Conservation (phyloP, 2,888 invertebrate species). For the Cylindroiulus punctatus region DNA sequence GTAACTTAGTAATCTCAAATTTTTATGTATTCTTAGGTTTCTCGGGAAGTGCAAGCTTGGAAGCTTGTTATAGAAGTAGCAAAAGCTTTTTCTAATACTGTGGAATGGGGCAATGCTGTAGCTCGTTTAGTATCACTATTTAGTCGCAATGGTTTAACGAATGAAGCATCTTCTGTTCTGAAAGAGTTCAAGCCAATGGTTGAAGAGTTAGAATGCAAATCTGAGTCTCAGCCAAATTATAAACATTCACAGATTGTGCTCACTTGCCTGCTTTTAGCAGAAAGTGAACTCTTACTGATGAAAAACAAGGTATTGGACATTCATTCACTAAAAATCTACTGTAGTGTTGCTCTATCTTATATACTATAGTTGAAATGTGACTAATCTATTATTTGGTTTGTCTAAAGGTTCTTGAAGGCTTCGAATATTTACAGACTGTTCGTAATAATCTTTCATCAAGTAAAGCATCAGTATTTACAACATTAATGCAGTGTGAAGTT, state of each 20-base stretch:
- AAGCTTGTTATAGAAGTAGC: conserved; percentile 19
- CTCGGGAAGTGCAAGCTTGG: conserved; percentile 47
- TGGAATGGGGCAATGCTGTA: neutral
- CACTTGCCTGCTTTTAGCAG: neutral
- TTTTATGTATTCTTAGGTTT: neutral
- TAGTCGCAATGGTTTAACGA: neutral
- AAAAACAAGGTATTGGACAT: neutral
- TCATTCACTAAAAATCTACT: neutral
- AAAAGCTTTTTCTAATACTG: neutral
- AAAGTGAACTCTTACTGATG: conserved; percentile 49
- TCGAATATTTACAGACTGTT: neutral
- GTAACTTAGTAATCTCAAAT: neutral
- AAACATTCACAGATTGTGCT: neutral
- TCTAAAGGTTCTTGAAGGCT: conserved; percentile 17
- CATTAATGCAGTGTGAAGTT: neutral
- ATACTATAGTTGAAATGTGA: neutral
- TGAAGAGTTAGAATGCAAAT: conserved; percentile 21
- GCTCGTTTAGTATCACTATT: conserved; percentile 16
- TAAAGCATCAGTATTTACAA: neutral
- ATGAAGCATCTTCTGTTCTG: conserved; percentile 2
- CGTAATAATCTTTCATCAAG: neutral
- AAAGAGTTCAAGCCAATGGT: neutral
- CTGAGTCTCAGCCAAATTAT: neutral
- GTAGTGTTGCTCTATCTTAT: neutral
- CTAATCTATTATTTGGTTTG: neutral